phyloP scores from a whole-genome alignment of 2,113 vertebrate genomes.

The Tragelaphus buxtoni region DNA sequence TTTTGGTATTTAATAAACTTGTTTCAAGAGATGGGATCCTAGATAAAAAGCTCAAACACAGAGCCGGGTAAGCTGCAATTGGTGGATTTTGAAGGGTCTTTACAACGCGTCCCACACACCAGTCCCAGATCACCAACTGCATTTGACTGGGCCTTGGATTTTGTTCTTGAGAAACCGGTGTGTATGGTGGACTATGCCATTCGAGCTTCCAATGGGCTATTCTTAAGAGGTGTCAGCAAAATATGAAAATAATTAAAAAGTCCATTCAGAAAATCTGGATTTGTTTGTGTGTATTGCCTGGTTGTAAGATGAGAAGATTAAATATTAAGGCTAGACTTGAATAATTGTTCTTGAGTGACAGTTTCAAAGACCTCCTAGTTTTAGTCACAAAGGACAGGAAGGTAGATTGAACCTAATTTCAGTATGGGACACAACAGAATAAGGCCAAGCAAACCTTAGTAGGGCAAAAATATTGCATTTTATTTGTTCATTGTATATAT shows the following conservation, averaged over 20 bases:
- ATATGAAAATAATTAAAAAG: slow-evolving; percentile 65
- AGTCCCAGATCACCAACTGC: slow-evolving; percentile 46
- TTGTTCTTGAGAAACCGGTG: slow-evolving; percentile 39
- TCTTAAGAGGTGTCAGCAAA: slow-evolving; percentile 50
- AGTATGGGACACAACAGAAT: not conserved
- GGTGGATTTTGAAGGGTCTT: slow-evolving; percentile 68
- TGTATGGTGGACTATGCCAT: slow-evolving; percentile 61
- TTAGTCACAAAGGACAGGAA: not conserved
- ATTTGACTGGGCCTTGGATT: slow-evolving; percentile 60
- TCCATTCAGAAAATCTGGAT: slow-evolving; percentile 68
- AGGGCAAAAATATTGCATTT: not conserved
- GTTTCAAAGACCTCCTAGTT: not conserved
- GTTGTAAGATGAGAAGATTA: not conserved
- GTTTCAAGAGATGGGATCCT: slow-evolving; percentile 99
- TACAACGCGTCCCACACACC: slow-evolving; percentile 36
- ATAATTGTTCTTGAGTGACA: not conserved
- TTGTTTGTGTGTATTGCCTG: not conserved
- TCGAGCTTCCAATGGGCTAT: slow-evolving; percentile 37
- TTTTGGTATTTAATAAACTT: slow-evolving; percentile 99
- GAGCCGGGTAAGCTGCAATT: slow-evolving; percentile 93
- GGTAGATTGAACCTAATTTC: not conserved
- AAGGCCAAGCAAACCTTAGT: not conserved
- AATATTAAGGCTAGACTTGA: not conserved
- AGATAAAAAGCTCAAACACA: slow-evolving; percentile 99
- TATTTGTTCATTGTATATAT: not conserved